Conservation (phyloP, 2,888 invertebrate species). For the Noctua janthe region DNA sequence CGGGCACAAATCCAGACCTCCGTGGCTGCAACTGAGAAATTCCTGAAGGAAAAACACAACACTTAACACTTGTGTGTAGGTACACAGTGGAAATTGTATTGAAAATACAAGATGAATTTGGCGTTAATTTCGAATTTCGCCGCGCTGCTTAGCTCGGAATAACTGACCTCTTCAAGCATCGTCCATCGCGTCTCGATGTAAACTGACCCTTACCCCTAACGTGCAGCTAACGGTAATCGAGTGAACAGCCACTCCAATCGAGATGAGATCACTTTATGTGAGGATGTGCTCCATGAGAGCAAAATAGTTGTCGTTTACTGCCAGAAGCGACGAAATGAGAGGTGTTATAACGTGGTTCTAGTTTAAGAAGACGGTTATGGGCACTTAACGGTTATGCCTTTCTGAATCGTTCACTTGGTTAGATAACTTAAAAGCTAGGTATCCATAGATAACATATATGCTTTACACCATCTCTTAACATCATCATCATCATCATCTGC, state of each 20-base stretch:
- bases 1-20: too few species aligned
- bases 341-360: background rate
- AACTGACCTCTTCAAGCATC: background rate
- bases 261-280: constrained; percentile 39
- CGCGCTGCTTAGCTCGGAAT: too few species aligned
- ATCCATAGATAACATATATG: background rate
- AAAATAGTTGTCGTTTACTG: constrained; percentile 10
- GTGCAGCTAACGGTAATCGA: constrained; percentile 28
- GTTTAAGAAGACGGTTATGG: background rate
- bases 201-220: constrained; percentile 8
- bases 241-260: constrained; percentile 25
- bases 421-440: background rate
- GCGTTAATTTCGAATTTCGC: background rate
- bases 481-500: too few species aligned
- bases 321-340: background rate
- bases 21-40: too few species aligned
- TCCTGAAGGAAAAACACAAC: too few species aligned
- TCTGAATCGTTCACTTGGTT: background rate
- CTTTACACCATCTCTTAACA: background rate
- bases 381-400: background rate
- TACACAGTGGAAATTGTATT: background rate
- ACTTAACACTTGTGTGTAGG: too few species aligned
- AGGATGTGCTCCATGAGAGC: constrained; percentile 17
- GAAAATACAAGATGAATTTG: background rate
- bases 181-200: background rate